Evolutionary conservation across 2,113 vertebrate species (phyloP), one percentile per base, ranked within the genome.

Genomic region (Melanocharis versteri): DNA sequence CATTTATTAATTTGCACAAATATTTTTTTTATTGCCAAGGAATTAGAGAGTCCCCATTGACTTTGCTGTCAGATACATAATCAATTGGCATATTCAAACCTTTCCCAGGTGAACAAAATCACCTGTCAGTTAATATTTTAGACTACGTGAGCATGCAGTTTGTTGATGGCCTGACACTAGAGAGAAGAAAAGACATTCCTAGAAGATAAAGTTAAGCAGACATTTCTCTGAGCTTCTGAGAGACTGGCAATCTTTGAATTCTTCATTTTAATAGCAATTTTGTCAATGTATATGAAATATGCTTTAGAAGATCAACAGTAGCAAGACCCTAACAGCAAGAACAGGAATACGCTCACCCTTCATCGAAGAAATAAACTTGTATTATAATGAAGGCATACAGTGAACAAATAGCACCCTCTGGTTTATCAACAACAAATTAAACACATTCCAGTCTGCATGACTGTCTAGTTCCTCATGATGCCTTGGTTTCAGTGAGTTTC

Each of bases 31-130:
- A 54, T 13, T 77, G 27, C 13, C 51, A 54, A 86, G 35, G 60
- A 93, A 76, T 82, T 81, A 42, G 35, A 75, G n/a, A 90, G 60
- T 39, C 47, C 57, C 42, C 22, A 7, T 8, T 45, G 58, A 72
- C 47, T 93, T 62, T 69, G 30, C 22, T 81, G 66, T 88, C 73
- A 82, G 68, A 60, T 39, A 79, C 88, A 54, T n/a, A 89, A 79
- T 72, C 56, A 77, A 68, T 4, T 87, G 64, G 40, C 78, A 69
- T 89, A 97, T 27, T 89, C 40, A 92, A 96, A 95, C 60, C 42
- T 94, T 96, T 50, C 93, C 89, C 83, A 97, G 70, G 95, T 61
- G 47, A 94, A 95, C 87, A 96, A 83, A 76, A 78, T 26, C 28
- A 83, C 7, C 4, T 39, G 23, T 24, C 33, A 37, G 7, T 83